phyloP scores from a whole-genome alignment of 2,113 vertebrate species.

The Penelope pileata region DNA sequence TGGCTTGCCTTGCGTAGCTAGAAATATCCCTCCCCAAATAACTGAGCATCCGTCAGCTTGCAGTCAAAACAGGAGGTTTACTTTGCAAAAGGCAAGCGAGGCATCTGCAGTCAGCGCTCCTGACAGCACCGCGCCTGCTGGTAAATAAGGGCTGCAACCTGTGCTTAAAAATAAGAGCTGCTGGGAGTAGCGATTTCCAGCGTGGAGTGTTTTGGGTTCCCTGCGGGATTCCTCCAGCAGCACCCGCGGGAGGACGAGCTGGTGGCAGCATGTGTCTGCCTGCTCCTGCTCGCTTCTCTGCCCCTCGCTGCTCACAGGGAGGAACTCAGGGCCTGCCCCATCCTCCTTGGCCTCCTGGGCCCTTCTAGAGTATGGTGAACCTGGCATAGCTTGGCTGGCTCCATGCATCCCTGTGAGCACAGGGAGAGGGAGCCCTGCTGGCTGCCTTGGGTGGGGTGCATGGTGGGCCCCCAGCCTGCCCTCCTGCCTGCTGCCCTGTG shows the following conservation, averaged over 20 bases:
- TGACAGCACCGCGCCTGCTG: not conserved
- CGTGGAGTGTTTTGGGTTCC: not conserved
- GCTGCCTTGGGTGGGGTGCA: too few species aligned
- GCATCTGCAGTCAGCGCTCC: not conserved
- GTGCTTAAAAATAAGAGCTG: constrained; percentile 42
- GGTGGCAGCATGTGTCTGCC: not conserved
- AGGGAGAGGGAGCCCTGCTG: not conserved
- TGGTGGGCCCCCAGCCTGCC: not conserved
- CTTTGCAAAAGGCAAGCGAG: not conserved
- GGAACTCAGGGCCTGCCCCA: not conserved
- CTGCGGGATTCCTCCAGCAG: not conserved
- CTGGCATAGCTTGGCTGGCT: not conserved
- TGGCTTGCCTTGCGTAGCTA: not conserved
- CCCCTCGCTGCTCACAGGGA: not conserved
- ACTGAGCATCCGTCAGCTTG: constrained; percentile 6
- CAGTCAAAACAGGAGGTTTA: constrained; percentile 41
- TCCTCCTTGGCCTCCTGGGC: not conserved
- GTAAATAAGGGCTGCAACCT: constrained; percentile 44
- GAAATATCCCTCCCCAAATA: constrained; percentile 40
- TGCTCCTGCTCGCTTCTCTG: not conserved
- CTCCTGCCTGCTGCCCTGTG: not conserved
- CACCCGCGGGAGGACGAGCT: constrained; percentile 1
- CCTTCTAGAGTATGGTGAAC: too few species aligned
- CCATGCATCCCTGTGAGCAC: not conserved
- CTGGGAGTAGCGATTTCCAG: constrained; percentile 37